Conservation (phyloP, 2,888 invertebrate species). For the Oxytorus armatus region DNA sequence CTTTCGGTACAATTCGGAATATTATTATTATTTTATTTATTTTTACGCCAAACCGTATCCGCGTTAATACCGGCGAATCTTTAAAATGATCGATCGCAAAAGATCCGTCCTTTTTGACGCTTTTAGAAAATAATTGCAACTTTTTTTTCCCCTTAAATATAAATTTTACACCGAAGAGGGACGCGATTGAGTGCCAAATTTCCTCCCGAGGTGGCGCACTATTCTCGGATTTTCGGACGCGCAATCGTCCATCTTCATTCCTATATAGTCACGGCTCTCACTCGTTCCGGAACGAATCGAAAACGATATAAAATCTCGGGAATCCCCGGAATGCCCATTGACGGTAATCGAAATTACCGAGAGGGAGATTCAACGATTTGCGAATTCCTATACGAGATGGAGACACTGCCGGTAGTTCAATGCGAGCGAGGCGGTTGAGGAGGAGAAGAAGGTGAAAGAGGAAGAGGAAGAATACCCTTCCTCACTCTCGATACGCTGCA, state of each 20-base stretch:
- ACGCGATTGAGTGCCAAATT: constrained; percentile 52
- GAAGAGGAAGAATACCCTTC: constrained; percentile 7
- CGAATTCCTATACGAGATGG: constrained; percentile 65
- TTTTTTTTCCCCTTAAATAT: constrained; percentile 12
- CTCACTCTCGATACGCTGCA: constrained; percentile 42
- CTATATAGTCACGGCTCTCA: neutral
- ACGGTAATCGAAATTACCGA: constrained; percentile 77
- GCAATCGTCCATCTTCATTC: neutral
- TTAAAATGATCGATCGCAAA: too few relatives aligned
- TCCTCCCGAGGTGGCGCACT: constrained; percentile 46
- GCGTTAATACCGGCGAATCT: too few relatives aligned
- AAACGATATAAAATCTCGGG: constrained; percentile 56
- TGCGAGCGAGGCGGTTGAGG: constrained; percentile 31
- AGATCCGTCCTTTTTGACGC: constrained; percentile 16
- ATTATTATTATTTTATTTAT: too few relatives aligned
- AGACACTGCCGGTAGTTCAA: constrained; percentile 2
- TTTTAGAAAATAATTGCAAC: constrained; percentile 23
- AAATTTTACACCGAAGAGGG: neutral
- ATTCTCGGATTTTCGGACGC: constrained; percentile 17
- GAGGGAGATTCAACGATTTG: constrained; percentile 73
- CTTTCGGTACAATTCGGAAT: too few relatives aligned
- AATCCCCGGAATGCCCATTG: constrained; percentile 72
- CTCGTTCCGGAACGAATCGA: neutral
- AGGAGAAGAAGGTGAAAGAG: neutral
- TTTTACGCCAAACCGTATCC: too few relatives aligned